Percentiles rank a stretch among this genome's conserved stretches.
Evolutionary conservation across 2,888 invertebrate genomes (phyloP).

Genomic region (Zootermopsis nevadensis): DNA sequence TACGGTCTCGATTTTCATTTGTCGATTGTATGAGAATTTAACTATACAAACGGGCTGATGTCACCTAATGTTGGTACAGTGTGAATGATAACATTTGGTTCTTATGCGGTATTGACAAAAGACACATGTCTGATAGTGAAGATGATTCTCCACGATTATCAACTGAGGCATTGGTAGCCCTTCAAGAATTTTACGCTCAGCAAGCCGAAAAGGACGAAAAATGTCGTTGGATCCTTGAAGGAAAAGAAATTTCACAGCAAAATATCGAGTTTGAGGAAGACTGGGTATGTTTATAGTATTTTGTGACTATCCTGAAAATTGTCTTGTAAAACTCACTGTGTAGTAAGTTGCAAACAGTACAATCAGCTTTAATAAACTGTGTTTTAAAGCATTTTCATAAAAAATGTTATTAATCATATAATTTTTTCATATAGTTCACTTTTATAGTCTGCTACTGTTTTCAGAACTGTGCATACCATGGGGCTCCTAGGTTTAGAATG

Average conservation of each 20-base stretch:
- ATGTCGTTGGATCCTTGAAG: conserved; percentile 60
- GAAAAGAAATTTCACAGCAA: conserved; percentile 60
- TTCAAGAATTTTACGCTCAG: conserved; percentile 82
- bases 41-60: too few relatives aligned
- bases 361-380: too few relatives aligned
- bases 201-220: conserved; percentile 73
- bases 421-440: too few relatives aligned
- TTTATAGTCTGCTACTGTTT: too few relatives aligned
- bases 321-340: too few relatives aligned
- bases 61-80: too few relatives aligned
- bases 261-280: conserved; percentile 76
- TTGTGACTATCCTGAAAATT: background rate
- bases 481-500: too few relatives aligned
- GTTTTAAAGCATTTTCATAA: too few relatives aligned
- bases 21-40: background rate
- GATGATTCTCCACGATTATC: conserved; percentile 76
- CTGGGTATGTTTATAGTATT: conserved; percentile 71
- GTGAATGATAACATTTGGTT: too few relatives aligned
- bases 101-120: background rate
- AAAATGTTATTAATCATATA: too few relatives aligned
- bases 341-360: too few relatives aligned
- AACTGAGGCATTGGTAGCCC: conserved; percentile 76
- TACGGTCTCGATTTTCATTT: background rate
- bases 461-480: too few relatives aligned
- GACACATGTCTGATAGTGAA: conserved; percentile 58